These are phyloP conservation scores for Dendroctonus valens DNA, from an alignment of 1,140 invertebrate species.

Conservation along the genomic window DNA sequence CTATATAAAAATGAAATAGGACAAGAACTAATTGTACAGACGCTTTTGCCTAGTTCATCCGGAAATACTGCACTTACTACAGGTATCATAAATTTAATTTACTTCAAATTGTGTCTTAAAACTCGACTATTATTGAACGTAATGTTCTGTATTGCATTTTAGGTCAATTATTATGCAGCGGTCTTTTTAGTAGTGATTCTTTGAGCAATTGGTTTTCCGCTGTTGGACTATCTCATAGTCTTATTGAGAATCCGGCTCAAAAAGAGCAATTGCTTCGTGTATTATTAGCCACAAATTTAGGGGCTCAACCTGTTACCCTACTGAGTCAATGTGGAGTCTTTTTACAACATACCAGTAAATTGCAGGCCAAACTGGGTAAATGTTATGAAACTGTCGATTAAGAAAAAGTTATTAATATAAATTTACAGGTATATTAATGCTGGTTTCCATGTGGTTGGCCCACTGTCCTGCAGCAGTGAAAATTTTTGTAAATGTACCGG, in stretches of 20 bases:
- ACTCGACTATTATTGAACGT: not conserved
- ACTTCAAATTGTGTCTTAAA: constrained; percentile 1
- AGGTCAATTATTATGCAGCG: constrained; percentile 89
- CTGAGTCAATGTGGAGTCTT: constrained; percentile 84
- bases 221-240: constrained; percentile 83
- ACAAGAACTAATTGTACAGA: constrained; percentile 86
- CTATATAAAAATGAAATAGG: constrained; percentile 90
- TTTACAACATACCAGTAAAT: constrained; percentile 79
- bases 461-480: constrained; percentile 82
- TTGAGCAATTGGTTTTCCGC: constrained; percentile 98
- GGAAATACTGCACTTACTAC: constrained; percentile 58
- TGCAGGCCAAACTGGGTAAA: constrained; percentile 84
- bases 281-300: constrained; percentile 82
- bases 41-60: constrained; percentile 74
- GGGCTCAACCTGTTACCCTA: constrained; percentile 81
- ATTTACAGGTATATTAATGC: constrained; percentile 68
- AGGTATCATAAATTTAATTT: constrained; percentile 46
- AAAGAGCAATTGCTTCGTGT: constrained; percentile 94
- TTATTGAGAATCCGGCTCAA: constrained; percentile 86
- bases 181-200: constrained; percentile 86
- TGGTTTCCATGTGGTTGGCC: constrained; percentile 86
- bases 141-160: not conserved
- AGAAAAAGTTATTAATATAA: not conserved
- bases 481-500: constrained; percentile 72
- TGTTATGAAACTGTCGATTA: constrained; percentile 1